phyloP scores from a whole-genome alignment of 2,888 invertebrate genomes.

The Aleiodes testaceus region DNA sequence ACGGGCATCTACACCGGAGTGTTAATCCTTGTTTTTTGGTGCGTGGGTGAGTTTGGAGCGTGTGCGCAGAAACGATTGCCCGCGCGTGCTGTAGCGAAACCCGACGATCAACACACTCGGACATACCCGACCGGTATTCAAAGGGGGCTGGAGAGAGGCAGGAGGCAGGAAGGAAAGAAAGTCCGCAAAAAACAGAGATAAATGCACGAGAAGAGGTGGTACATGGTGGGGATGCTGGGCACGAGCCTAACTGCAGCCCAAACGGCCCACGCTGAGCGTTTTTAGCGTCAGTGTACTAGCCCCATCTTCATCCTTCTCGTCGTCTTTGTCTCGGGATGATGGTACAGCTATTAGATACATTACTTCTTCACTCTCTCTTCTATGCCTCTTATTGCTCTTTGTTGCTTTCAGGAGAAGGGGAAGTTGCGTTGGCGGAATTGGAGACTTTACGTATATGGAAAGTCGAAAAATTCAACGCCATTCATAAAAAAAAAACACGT shows the following conservation, averaged over 20 bases:
- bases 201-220: not conserved
- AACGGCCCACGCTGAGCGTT: conserved; percentile 66
- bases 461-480: conserved; percentile 36
- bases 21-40: conserved; percentile 27
- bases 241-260: conserved; percentile 70
- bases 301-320: conserved; percentile 35
- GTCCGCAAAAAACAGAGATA: not conserved
- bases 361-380: conserved; percentile 32
- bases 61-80: conserved; percentile 43
- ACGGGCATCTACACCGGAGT: conserved; percentile 34
- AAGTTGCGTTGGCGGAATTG: conserved; percentile 29
- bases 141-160: conserved; percentile 46
- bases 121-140: conserved; percentile 65
- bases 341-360: conserved; percentile 22
- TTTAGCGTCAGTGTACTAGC: conserved; percentile 49
- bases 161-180: conserved; percentile 4
- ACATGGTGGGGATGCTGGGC: conserved; percentile 54
- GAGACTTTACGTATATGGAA: conserved; percentile 30
- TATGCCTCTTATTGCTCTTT: conserved; percentile 28
- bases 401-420: not conserved
- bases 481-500: conserved; percentile 36
- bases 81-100: conserved; percentile 45
- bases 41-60: conserved; percentile 35
- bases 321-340: conserved; percentile 22
- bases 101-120: conserved; percentile 44